Evolutionary conservation across 2,113 vertebrate species (phyloP), one percentile per base, ranked within the genome.

Genomic region (Leucosticte australis): DNA sequence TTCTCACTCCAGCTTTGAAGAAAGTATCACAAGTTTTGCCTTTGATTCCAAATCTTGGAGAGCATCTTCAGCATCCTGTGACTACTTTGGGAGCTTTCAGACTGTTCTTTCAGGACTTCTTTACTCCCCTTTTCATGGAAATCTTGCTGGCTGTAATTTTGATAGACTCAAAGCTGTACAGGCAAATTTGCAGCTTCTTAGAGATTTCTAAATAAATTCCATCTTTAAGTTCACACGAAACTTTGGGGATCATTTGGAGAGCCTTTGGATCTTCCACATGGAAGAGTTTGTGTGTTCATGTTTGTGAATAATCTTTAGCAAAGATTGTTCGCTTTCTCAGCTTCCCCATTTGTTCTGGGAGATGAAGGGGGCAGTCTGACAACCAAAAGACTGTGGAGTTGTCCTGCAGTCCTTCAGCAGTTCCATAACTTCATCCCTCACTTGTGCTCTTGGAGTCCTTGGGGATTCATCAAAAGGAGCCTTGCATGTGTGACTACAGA

Each of bases 401-500:
- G 33, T 37, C 35, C 74, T 84, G 22, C 62, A 24, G 26, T 47
- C 37, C 53, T 80, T 80, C 14, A 77, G 74, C 88, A 87, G 47
- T 71, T 94, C 93, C 53, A 6, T 78, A 75, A 18, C 60, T 90
- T 76, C 53, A 83, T 49, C 85, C 57, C 31, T 75, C 53, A 15
- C 65, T 89, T 79, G 44, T 92, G 64, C 69, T 42, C 65, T 71
- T 46, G 23, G 52, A 60, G 47, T 87, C 93, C 78, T 68, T 68
- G 37, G 84, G 69, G 87, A 57, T 82, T 87, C 84, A 82, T 94
- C 84, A 56, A 10, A 76, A 83, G 83, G 49, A 91, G 53, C 57
- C 53, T 49, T 76, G 62, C 4, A 0, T 87, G 46, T 68, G 35
- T 75, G 81, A 71, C 69, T 41, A 22, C 47, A 50, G 68, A 87